Conservation (phyloP, 2,113 vertebrate species). For the Myxocyprinus asiaticus region DNA sequence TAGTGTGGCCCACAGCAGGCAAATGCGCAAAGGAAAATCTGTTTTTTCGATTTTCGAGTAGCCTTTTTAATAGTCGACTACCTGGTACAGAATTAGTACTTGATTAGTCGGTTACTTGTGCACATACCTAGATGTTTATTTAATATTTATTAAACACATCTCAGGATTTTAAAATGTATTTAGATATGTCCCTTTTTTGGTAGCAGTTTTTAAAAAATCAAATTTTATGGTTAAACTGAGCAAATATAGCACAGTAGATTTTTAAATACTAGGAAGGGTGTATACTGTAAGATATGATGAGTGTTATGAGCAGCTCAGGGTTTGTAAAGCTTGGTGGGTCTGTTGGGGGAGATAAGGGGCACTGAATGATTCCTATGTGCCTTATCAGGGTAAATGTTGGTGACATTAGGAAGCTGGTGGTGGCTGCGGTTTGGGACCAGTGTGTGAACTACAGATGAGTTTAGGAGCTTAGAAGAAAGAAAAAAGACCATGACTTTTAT, state of each 20-base stretch:
- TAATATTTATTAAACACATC: too few species aligned
- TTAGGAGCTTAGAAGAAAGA: background rate
- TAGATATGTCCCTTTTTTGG: background rate
- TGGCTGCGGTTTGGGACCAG: slow-evolving; percentile 32
- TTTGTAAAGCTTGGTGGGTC: slow-evolving; percentile 25
- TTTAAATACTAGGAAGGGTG: background rate
- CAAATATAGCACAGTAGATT: background rate
- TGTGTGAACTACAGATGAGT: slow-evolving; percentile 54
- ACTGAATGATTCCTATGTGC: slow-evolving; percentile 32
- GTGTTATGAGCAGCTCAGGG: slow-evolving; percentile 24
- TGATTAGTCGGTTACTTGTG: too few species aligned
- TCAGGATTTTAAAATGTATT: too few species aligned
- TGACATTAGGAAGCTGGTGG: slow-evolving; percentile 52
- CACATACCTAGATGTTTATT: too few species aligned
- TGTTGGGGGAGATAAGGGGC: slow-evolving; percentile 26
- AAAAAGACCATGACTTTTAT: slow-evolving; percentile 3
- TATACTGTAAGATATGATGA: slow-evolving; percentile 28
- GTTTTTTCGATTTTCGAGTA: too few species aligned
- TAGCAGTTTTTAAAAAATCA: too few species aligned
- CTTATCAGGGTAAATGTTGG: slow-evolving; percentile 48
- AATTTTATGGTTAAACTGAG: slow-evolving; percentile 53
- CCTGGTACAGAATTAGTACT: too few species aligned
- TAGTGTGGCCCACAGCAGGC: too few species aligned
- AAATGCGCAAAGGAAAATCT: too few species aligned
- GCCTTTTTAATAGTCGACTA: too few species aligned